Conservation (phyloP, 2,113 vertebrate genomes). For the Anas platyrhynchos region DNA sequence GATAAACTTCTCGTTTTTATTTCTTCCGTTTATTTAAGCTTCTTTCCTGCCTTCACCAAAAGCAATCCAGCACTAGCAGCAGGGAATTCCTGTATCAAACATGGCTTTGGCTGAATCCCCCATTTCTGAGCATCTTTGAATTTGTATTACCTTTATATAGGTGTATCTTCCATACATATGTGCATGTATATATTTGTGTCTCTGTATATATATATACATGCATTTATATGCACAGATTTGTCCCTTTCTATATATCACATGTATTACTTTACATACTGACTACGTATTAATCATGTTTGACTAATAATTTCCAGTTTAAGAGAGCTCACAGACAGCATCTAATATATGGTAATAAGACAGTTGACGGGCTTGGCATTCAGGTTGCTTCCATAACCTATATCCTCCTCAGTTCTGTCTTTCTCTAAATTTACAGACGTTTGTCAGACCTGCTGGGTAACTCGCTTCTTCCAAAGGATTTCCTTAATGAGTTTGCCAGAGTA, state of each 20-base stretch:
- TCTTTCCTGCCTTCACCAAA: neutral
- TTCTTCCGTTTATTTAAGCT: neutral
- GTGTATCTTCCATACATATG: neutral
- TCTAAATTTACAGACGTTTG: neutral
- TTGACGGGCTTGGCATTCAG: neutral
- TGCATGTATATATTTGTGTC: neutral
- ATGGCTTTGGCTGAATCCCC: neutral
- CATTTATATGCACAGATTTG: neutral
- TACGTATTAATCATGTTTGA: neutral
- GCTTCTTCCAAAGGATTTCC: neutral
- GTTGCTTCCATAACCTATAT: neutral
- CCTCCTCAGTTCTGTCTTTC: neutral
- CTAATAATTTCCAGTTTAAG: neutral
- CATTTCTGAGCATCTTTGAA: neutral
- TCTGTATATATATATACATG: neutral
- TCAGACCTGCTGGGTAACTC: neutral
- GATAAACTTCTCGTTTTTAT: neutral
- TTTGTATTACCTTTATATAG: neutral
- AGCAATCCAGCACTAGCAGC: neutral
- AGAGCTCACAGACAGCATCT: neutral
- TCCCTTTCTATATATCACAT: neutral
- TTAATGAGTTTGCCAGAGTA: neutral
- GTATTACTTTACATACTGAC: neutral
- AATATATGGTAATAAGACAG: neutral
- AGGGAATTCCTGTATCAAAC: neutral